Evolutionary conservation across 2,888 invertebrate species (phyloP).

Genomic region (Timema cristinae): DNA sequence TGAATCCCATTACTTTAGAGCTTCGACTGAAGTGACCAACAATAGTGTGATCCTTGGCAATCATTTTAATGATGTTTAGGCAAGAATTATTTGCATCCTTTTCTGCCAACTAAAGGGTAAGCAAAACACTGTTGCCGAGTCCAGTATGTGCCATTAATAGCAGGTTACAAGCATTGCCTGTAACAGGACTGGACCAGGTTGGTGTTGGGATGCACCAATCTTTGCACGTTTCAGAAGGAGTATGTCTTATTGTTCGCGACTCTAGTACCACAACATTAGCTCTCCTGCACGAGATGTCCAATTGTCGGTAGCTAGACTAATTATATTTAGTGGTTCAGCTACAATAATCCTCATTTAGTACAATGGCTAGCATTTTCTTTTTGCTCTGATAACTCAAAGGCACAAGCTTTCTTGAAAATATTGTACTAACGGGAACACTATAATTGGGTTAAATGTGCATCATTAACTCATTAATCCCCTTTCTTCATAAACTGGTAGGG

Average conservation of each 20-base stretch:
- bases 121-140: background rate
- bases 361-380: too few species aligned
- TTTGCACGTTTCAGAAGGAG: too few species aligned
- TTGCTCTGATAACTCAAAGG: background rate
- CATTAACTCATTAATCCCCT: background rate
- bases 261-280: background rate
- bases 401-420: background rate
- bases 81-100: background rate
- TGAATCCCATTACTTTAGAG: background rate
- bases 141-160: slow-evolving; percentile 7
- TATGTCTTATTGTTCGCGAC: too few species aligned
- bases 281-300: too few species aligned
- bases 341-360: too few species aligned
- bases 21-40: background rate
- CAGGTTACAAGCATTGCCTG: background rate
- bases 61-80: background rate
- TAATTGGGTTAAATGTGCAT: background rate
- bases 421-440: background rate
- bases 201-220: too few species aligned
- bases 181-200: background rate
- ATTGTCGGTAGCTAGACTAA: too few species aligned
- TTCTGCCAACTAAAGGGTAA: background rate
- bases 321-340: background rate
- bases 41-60: background rate
- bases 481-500: background rate